These are phyloP conservation scores for Lemur catta DNA, from an alignment of 2,797 vertebrate species.

Conservation along the genomic window DNA sequence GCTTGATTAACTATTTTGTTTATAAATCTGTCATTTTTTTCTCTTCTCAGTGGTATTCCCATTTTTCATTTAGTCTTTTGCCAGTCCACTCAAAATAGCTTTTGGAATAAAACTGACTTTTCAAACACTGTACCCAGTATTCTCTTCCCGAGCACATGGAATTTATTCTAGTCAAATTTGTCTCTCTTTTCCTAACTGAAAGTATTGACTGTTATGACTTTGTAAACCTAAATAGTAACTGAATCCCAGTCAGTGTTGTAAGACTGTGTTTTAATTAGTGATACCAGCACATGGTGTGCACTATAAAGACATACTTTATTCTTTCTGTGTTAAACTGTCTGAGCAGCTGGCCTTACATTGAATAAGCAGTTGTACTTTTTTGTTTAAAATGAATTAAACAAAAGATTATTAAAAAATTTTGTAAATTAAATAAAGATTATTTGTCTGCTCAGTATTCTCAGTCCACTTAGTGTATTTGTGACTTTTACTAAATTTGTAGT, in stretches of 20 bases:
- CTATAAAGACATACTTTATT: background rate
- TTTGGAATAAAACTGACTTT: background rate
- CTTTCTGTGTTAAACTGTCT: background rate
- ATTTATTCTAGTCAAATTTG: background rate
- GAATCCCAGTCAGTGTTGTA: background rate
- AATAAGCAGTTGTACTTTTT: background rate
- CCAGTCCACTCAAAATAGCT: background rate
- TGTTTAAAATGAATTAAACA: background rate
- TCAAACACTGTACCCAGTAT: background rate
- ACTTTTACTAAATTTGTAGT: slow-evolving; percentile 28
- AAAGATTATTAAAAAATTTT: background rate
- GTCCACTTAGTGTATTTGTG: background rate
- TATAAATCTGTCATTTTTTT: background rate
- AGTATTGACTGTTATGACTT: background rate
- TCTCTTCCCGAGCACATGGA: background rate
- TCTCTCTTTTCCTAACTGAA: background rate
- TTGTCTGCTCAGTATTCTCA: background rate
- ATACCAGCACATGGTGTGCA: background rate
- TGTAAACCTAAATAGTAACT: background rate
- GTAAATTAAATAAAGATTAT: background rate
- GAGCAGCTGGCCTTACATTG: background rate
- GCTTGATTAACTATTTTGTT: background rate
- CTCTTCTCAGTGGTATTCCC: background rate
- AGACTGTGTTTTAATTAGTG: background rate
- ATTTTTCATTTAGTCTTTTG: background rate